Conservation (phyloP, 2,888 invertebrate genomes). For the Caenorhabditis wallacei region DNA sequence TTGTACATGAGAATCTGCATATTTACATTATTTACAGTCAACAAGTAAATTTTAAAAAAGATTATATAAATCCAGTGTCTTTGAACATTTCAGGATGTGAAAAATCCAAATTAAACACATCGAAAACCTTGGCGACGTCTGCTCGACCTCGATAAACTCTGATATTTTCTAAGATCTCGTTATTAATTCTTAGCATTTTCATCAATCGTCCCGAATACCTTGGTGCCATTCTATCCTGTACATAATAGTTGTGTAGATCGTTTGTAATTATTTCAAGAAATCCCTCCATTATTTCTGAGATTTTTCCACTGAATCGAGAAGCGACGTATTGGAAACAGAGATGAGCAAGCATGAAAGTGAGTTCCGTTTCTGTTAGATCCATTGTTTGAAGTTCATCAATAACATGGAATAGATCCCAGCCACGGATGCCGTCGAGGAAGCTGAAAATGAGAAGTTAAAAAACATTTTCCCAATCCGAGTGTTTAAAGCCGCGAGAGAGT, state of each 20-base stretch:
- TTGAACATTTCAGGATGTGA: slow-evolving; percentile 48
- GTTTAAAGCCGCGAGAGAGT: no score
- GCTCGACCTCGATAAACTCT: slow-evolving; percentile 38
- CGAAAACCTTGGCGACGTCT: slow-evolving; percentile 42
- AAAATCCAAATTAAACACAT: slow-evolving; percentile 39
- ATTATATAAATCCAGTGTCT: slow-evolving; percentile 23
- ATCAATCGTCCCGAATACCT: slow-evolving; percentile 19
- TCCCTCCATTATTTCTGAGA: slow-evolving; percentile 18
- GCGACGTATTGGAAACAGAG: slow-evolving; percentile 34
- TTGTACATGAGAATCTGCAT: neutral
- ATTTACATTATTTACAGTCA: neutral
- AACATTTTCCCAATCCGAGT: no score
- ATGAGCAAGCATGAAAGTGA: slow-evolving; percentile 38
- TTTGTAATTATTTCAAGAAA: slow-evolving; percentile 9
- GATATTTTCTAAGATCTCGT: slow-evolving; percentile 59
- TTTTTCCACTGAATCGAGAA: slow-evolving; percentile 4
- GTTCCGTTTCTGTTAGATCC: slow-evolving; percentile 4
- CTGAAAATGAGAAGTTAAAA: slow-evolving; percentile 3
- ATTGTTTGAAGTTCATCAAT: slow-evolving; percentile 1
- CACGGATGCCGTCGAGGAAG: slow-evolving; percentile 30
- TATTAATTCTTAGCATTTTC: slow-evolving; percentile 19
- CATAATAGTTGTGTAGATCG: slow-evolving; percentile 17
- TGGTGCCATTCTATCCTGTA: slow-evolving; percentile 1
- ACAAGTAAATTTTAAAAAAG: no score
- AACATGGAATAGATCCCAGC: neutral